phyloP scores from a whole-genome alignment of 1,140 invertebrate species.

The Pseudomyrmex pallidus region DNA sequence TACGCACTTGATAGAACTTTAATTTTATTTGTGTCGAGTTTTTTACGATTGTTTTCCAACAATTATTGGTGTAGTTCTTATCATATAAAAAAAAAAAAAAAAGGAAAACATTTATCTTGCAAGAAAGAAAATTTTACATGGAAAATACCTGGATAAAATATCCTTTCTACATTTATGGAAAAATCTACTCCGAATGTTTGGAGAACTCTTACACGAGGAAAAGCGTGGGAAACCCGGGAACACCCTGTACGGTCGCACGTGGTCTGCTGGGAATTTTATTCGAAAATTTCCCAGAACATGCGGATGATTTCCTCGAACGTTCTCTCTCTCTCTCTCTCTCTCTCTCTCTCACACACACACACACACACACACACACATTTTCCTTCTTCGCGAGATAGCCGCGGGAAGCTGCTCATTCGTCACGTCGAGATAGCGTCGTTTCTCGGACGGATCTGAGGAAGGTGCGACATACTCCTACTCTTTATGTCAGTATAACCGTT shows the following conservation, averaged over 20 bases:
- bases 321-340: background rate
- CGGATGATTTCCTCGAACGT: constrained; percentile 50
- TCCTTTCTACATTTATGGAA: constrained; percentile 18
- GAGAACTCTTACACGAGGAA: background rate
- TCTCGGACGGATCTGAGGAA: constrained; percentile 50
- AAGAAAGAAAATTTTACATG: background rate
- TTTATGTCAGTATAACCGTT: constrained; percentile 34
- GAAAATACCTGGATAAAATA: constrained; percentile 21
- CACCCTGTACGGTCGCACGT: background rate
- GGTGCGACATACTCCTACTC: constrained; percentile 42
- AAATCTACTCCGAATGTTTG: constrained; percentile 2
- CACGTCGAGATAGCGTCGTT: constrained; percentile 62
- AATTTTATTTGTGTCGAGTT: background rate
- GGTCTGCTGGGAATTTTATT: constrained; percentile 47
- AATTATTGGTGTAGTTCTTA: background rate
- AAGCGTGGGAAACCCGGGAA: constrained; percentile 17
- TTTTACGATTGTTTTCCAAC: background rate
- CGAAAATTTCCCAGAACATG: constrained; percentile 38
- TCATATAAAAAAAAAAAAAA: too few species aligned
- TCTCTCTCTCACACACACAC: too few species aligned
- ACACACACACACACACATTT: too few species aligned
- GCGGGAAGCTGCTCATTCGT: constrained; percentile 66
- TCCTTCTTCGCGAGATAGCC: constrained; percentile 47
- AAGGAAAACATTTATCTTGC: background rate
- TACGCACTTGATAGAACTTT: background rate